Evolutionary conservation across 2,113 vertebrate species (phyloP).

Genomic region (Neolamprologus hecqui): DNA sequence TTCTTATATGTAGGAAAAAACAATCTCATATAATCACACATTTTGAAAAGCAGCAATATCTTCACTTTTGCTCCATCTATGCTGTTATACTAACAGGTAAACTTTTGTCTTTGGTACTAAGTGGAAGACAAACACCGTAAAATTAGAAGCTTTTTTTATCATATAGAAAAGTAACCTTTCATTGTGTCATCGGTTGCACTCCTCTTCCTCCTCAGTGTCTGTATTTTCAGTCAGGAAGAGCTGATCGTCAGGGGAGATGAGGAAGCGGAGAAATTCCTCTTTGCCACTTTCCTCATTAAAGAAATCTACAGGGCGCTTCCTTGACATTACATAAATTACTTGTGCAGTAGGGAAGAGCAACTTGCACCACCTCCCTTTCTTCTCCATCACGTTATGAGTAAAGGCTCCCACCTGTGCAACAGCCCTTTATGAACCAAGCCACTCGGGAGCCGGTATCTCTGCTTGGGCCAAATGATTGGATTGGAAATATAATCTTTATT

Average conservation of each 20-base stretch:
- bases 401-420: background rate
- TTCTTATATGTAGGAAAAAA: background rate
- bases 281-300: background rate
- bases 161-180: background rate
- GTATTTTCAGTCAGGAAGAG: background rate
- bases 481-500: background rate
- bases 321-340: background rate
- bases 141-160: background rate
- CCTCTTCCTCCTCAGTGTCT: background rate
- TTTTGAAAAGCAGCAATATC: background rate
- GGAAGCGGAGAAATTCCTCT: background rate
- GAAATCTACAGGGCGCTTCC: background rate
- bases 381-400: background rate
- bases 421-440: background rate
- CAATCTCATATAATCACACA: background rate
- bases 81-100: background rate
- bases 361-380: background rate
- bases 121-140: background rate
- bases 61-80: background rate
- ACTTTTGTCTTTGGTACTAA: background rate
- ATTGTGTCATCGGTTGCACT: rapidly evolving
- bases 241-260: background rate
- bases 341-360: background rate
- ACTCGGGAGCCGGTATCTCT: background rate
- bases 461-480: background rate